These are phyloP conservation scores for Diglossa cyanea DNA, from an alignment of 2,797 vertebrate genomes.

Conservation along the genomic window DNA sequence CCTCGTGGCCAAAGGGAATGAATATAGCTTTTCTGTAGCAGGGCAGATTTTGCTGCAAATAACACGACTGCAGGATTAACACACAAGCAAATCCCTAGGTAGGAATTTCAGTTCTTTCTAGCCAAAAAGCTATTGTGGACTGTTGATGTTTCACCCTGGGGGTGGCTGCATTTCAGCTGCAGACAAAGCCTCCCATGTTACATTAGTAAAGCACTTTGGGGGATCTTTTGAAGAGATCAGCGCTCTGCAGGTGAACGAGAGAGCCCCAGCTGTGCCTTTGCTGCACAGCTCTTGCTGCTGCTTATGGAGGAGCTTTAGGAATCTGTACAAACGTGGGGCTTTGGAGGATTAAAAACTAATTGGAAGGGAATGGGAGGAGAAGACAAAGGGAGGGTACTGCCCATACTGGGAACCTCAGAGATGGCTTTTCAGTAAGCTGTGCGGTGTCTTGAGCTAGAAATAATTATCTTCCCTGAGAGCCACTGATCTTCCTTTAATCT, in stretches of 20 bases:
- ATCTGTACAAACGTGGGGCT: neutral
- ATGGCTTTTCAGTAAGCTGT: neutral
- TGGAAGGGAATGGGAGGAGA: conserved; percentile 5
- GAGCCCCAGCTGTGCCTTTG: neutral
- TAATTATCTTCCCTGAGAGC: conserved; percentile 16
- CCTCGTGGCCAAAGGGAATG: neutral
- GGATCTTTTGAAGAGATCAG: neutral
- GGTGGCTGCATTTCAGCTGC: neutral
- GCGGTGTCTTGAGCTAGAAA: conserved; percentile 10
- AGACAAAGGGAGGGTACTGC: neutral
- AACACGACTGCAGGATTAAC: neutral
- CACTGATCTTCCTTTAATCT: conserved; percentile 41
- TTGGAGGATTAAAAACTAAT: conserved; percentile 21
- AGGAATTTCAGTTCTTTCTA: neutral
- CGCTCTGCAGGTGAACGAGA: neutral
- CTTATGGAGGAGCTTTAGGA: neutral
- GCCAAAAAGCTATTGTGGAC: neutral
- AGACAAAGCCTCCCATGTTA: neutral
- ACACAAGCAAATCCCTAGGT: neutral
- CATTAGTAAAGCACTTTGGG: neutral
- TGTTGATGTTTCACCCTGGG: neutral
- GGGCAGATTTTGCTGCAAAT: neutral
- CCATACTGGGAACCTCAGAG: neutral
- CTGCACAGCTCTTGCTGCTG: neutral
- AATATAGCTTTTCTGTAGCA: neutral